Percentiles rank a stretch among this genome's conserved stretches.
Evolutionary conservation across 1,140 invertebrate genomes (phyloP).

Genomic region (Drosophila willistoni): DNA sequence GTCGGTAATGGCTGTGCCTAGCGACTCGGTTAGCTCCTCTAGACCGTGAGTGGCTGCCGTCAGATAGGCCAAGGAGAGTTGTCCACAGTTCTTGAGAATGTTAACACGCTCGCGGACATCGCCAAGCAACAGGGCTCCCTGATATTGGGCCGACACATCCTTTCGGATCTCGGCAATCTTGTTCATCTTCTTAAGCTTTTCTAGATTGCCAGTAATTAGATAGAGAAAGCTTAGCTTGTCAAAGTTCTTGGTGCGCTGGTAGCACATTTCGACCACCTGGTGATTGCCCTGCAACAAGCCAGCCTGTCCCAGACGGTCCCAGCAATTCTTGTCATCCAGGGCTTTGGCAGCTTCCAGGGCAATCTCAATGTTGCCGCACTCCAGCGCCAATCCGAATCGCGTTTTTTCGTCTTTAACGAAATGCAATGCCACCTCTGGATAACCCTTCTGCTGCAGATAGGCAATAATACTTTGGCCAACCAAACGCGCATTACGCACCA

Average conservation of each 20-base stretch:
- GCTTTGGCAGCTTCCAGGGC: slow-evolving; percentile 96
- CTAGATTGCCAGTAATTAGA: slow-evolving; percentile 98
- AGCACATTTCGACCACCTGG: slow-evolving; percentile 99
- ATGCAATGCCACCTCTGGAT: slow-evolving; percentile 99
- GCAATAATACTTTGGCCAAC: slow-evolving; percentile 99
- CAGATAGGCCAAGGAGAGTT: slow-evolving; percentile 93
- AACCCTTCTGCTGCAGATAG: slow-evolving; percentile 99
- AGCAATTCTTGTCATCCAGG: slow-evolving; percentile 96
- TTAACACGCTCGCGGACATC: slow-evolving; percentile 95
- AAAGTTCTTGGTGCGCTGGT: slow-evolving; percentile 99
- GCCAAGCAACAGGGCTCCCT: slow-evolving; percentile 95
- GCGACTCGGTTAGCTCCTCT: slow-evolving; percentile 88
- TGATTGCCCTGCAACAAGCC: slow-evolving; percentile 97
- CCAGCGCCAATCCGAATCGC: slow-evolving; percentile 96
- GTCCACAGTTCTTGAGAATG: slow-evolving; percentile 92
- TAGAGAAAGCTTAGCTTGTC: slow-evolving; percentile 99
- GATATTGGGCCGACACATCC: slow-evolving; percentile 98
- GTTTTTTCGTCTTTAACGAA: slow-evolving; percentile 99
- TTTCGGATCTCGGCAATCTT: slow-evolving; percentile 99
- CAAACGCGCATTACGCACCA: slow-evolving; percentile 98
- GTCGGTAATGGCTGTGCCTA: slow-evolving; percentile 88
- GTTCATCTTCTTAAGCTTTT: slow-evolving; percentile 99
- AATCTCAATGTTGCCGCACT: slow-evolving; percentile 99
- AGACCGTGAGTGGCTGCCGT: slow-evolving; percentile 98
- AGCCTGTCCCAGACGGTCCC: slow-evolving; percentile 98